phyloP scores from a whole-genome alignment of 2,797 vertebrate genomes.

The Prionace glauca region DNA sequence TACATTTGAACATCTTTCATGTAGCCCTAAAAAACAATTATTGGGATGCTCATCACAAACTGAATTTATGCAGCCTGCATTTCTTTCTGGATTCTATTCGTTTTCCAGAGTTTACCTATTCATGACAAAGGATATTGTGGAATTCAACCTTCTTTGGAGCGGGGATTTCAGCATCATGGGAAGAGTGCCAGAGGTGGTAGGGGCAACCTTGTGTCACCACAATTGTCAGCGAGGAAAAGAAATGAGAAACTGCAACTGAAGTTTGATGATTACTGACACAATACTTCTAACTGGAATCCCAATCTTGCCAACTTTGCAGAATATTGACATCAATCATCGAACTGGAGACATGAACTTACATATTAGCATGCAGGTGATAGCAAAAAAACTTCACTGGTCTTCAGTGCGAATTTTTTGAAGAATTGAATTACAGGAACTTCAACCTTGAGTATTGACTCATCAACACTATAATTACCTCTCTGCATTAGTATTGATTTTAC shows the following conservation, averaged over 20 bases:
- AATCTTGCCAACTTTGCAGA: neutral
- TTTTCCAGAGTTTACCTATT: neutral
- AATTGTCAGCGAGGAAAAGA: neutral
- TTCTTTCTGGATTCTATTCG: neutral
- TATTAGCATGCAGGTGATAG: neutral
- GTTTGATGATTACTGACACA: neutral
- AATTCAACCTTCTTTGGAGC: neutral
- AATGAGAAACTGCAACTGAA: neutral
- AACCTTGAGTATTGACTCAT: neutral
- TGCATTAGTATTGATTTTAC: conserved; percentile 25
- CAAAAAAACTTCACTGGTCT: neutral
- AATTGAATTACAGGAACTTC: neutral
- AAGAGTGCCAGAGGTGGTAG: neutral
- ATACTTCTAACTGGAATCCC: neutral
- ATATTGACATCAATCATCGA: neutral
- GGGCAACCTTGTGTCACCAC: neutral
- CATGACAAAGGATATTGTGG: neutral
- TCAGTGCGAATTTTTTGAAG: neutral
- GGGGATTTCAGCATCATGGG: neutral
- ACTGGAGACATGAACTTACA: neutral
- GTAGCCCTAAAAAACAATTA: neutral
- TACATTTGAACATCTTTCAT: neutral
- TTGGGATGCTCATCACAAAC: neutral
- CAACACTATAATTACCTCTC: neutral
- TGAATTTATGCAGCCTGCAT: neutral